These are phyloP conservation scores for Brevimyrus niger DNA, from an alignment of 2,113 vertebrate species.

Conservation along the genomic window DNA sequence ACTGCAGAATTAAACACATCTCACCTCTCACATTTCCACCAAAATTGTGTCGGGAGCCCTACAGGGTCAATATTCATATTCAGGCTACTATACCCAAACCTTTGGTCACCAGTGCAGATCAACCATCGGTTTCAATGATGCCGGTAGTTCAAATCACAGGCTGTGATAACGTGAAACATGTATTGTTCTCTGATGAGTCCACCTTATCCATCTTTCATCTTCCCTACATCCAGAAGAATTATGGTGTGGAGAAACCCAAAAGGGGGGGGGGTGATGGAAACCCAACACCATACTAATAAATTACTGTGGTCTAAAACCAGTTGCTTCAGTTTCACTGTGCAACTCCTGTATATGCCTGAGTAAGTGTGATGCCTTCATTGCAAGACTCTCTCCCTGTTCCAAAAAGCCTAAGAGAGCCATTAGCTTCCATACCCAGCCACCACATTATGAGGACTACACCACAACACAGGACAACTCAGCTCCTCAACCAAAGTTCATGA, in stretches of 20 bases:
- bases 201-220: no score
- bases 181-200: no score
- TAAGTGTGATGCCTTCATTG: background rate
- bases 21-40: background rate
- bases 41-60: background rate
- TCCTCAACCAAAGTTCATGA: background rate
- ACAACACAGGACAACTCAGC: background rate
- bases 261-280: no score
- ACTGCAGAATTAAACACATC: background rate
- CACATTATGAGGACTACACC: background rate
- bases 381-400: background rate
- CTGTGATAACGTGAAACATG: no score
- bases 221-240: no score
- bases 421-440: background rate
- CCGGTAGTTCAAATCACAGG: no score
- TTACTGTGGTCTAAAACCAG: no score
- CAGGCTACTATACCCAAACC: background rate
- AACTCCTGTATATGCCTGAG: background rate
- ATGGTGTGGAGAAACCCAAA: no score
- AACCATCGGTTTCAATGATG: background rate
- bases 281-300: no score
- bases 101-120: background rate
- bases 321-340: background rate
- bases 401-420: background rate
- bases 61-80: background rate